Evolutionary conservation across 2,797 vertebrate genomes (phyloP).

Genomic region (Phrynocephalus guinanensis): DNA sequence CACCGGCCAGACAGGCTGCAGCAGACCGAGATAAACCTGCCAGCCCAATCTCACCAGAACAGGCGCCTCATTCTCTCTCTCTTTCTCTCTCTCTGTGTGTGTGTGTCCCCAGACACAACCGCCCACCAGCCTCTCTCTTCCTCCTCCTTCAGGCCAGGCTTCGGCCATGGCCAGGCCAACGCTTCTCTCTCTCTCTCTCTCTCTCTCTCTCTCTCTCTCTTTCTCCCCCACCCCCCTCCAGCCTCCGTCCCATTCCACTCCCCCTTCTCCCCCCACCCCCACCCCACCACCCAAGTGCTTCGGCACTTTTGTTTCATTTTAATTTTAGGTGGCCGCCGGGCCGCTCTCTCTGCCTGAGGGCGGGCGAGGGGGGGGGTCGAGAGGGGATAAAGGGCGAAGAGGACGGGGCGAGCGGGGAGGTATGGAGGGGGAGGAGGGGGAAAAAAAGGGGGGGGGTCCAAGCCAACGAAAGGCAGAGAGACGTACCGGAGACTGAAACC

Average conservation of each 20-base stretch:
- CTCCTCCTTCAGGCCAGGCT: background rate
- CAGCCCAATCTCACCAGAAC: constrained; percentile 13
- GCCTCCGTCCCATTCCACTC: background rate
- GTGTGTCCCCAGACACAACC: constrained; percentile 27
- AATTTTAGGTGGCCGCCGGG: background rate
- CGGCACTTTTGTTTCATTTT: too few relatives aligned
- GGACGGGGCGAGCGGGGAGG: constrained; percentile 11
- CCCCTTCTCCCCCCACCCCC: background rate
- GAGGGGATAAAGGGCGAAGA: constrained; percentile 1
- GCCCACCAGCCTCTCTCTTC: background rate
- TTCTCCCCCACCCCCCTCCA: too few relatives aligned
- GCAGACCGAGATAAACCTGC: background rate
- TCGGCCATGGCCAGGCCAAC: background rate
- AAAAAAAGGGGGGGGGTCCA: constrained; percentile 41
- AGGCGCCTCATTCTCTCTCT: background rate
- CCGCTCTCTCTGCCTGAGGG: constrained; percentile 17
- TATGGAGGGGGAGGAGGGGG: too few relatives aligned
- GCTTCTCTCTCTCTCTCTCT: too few relatives aligned
- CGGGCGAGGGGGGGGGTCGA: constrained; percentile 36
- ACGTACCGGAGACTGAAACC: constrained; percentile 92
- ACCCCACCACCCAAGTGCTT: too few relatives aligned
- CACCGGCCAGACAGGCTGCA: background rate
- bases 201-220: background rate
- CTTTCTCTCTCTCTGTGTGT: constrained; percentile 7
- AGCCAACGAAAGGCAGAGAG: constrained; percentile 73